Conservation (phyloP, 1,140 invertebrate species). For the Zeugodacus cucurbitae region DNA sequence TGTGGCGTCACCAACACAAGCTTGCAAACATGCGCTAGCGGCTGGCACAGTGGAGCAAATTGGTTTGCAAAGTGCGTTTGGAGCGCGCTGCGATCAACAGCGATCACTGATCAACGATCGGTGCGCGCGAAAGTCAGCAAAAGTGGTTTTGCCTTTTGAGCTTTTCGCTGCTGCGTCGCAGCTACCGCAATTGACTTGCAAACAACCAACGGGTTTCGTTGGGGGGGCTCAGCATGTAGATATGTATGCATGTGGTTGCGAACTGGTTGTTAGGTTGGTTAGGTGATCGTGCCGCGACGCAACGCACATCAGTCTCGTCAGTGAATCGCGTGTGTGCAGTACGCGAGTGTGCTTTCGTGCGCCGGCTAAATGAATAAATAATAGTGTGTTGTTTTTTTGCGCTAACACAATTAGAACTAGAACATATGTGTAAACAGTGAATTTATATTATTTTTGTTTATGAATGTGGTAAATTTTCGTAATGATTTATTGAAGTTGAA, state of each 20-base stretch:
- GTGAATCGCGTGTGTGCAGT: slow-evolving; percentile 47
- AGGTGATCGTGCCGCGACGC: neutral
- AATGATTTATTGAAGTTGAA: neutral
- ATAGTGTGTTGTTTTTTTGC: neutral
- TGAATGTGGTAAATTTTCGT: neutral
- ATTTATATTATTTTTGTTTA: neutral
- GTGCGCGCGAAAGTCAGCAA: neutral
- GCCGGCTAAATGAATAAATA: neutral
- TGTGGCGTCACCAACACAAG: neutral
- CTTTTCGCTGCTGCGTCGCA: slow-evolving; percentile 18
- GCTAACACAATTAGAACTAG: slow-evolving; percentile 26
- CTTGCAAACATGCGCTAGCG: neutral
- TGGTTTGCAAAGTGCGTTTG: neutral
- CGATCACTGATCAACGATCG: neutral
- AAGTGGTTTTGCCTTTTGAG: slow-evolving; percentile 36
- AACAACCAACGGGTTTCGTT: neutral
- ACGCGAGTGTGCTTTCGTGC: slow-evolving; percentile 29
- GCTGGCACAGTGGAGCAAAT: slow-evolving; percentile 4
- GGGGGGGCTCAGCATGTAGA: neutral
- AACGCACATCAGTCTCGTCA: slow-evolving; percentile 47
- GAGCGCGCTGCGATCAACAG: neutral
- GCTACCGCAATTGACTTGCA: neutral
- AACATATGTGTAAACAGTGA: neutral
- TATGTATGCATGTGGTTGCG: neutral
- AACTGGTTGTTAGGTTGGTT: neutral